Evolutionary conservation across 2,888 invertebrate species (phyloP).

Genomic region (Fragum sueziense): DNA sequence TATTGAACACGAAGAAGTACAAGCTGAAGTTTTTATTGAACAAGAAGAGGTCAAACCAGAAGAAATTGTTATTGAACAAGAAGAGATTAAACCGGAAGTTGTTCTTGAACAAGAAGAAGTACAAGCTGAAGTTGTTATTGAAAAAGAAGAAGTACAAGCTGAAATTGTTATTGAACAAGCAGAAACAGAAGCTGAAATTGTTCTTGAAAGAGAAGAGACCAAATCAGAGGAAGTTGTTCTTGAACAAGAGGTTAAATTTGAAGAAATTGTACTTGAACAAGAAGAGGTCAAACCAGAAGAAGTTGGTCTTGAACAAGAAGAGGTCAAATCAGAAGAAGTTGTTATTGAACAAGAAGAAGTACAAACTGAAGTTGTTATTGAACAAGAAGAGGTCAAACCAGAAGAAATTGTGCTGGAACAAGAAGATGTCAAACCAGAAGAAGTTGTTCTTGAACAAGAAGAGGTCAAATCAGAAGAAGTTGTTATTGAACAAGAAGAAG

Average conservation of each 20-base stretch:
- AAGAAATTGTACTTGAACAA: constrained; percentile 21
- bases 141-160: constrained; percentile 25
- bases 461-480: background rate
- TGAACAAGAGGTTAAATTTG: constrained; percentile 23
- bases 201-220: constrained; percentile 8
- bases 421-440: constrained; percentile 18
- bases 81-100: constrained; percentile 22
- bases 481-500: constrained; percentile 4
- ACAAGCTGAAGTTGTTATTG: constrained; percentile 14
- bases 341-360: constrained; percentile 29
- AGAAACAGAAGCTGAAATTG: constrained; percentile 18
- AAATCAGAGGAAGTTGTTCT: constrained; percentile 35
- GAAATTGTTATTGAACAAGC: constrained; percentile 36
- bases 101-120: constrained; percentile 8
- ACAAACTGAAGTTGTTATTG: constrained; percentile 17
- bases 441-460: background rate
- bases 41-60: constrained; percentile 29
- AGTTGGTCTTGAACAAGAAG: constrained; percentile 10
- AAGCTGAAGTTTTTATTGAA: background rate
- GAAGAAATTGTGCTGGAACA: constrained; percentile 23
- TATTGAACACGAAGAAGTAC: constrained; percentile 8
- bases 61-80: constrained; percentile 10
- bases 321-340: constrained; percentile 18
- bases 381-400: constrained; percentile 13
- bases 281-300: constrained; percentile 21